Evolutionary conservation across 1,140 invertebrate species (phyloP).

Genomic region (Papilio helenus): DNA sequence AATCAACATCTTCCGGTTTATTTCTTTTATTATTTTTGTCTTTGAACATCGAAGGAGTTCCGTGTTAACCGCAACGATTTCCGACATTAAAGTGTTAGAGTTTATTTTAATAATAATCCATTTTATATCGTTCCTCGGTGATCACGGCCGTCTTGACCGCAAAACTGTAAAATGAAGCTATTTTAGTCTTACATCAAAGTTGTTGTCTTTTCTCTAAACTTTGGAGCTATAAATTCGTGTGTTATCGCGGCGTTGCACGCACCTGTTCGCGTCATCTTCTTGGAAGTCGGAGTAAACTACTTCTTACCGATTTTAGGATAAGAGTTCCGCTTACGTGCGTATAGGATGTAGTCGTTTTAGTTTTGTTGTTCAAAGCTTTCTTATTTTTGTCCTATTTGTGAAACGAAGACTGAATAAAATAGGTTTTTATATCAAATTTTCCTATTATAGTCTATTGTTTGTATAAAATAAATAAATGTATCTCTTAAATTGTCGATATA

Average conservation of each 20-base stretch:
- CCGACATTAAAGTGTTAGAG: background rate
- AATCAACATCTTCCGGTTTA: background rate
- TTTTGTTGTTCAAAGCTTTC: background rate
- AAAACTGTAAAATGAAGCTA: conserved; percentile 49
- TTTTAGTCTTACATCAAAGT: conserved; percentile 55
- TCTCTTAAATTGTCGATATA: too few species aligned
- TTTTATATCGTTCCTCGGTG: conserved; percentile 9
- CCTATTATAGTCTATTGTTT: too few species aligned
- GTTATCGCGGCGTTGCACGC: conserved; percentile 44
- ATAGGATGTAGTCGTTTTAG: background rate
- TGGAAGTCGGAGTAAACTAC: conserved; percentile 48
- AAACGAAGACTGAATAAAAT: background rate
- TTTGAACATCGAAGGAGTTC: conserved; percentile 4
- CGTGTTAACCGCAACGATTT: conserved; percentile 24
- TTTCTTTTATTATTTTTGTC: too few species aligned
- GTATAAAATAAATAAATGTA: too few species aligned
- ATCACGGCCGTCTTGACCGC: conserved; percentile 37
- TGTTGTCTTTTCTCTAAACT: conserved; percentile 40
- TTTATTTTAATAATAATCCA: conserved; percentile 29
- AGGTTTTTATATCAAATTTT: background rate
- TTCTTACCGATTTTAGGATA: conserved; percentile 40
- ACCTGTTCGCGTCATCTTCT: conserved; percentile 52
- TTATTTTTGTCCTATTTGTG: background rate
- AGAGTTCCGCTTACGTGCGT: background rate
- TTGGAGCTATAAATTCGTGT: conserved; percentile 51